phyloP scores from a whole-genome alignment of 2,113 vertebrate species.

The Larimichthys crocea region DNA sequence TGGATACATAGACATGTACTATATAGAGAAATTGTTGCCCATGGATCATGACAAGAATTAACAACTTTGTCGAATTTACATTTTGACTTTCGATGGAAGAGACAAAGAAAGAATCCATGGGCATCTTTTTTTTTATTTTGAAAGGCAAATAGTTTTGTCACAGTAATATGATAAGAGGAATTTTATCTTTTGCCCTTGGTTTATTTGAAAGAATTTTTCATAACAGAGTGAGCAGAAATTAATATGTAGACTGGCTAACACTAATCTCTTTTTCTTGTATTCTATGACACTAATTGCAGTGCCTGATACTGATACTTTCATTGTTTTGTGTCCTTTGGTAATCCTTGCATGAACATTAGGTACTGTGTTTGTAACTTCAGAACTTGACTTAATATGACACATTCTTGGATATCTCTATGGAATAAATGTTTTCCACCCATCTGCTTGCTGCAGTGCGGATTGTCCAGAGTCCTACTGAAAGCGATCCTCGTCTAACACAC shows the following conservation, averaged over 20 bases:
- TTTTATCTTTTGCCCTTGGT: slow-evolving; percentile 43
- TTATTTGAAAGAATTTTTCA: slow-evolving; percentile 15
- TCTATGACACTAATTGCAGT: slow-evolving; percentile 32
- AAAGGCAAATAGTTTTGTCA: slow-evolving; percentile 28
- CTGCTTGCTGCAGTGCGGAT: background rate
- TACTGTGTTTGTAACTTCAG: background rate
- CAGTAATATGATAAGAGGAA: slow-evolving; percentile 18
- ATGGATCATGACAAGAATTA: background rate
- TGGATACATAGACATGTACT: slow-evolving; percentile 10
- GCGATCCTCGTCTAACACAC: slow-evolving; percentile 17
- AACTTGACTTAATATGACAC: background rate
- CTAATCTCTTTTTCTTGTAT: slow-evolving; percentile 36
- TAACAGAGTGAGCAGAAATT: slow-evolving; percentile 23
- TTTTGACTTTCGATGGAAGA: background rate
- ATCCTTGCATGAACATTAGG: slow-evolving; percentile 23
- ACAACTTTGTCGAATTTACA: background rate
- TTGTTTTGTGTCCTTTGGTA: slow-evolving; percentile 32
- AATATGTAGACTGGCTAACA: background rate
- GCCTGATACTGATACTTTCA: slow-evolving; percentile 2
- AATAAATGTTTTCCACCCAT: background rate
- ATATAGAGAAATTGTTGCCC: slow-evolving; percentile 6
- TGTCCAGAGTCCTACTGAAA: background rate
- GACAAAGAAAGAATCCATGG: slow-evolving; percentile 6
- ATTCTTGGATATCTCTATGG: background rate
- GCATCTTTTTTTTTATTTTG: slow-evolving; percentile 8